phyloP scores from a whole-genome alignment of 1,140 invertebrate species.

The Drosophila virilis region DNA sequence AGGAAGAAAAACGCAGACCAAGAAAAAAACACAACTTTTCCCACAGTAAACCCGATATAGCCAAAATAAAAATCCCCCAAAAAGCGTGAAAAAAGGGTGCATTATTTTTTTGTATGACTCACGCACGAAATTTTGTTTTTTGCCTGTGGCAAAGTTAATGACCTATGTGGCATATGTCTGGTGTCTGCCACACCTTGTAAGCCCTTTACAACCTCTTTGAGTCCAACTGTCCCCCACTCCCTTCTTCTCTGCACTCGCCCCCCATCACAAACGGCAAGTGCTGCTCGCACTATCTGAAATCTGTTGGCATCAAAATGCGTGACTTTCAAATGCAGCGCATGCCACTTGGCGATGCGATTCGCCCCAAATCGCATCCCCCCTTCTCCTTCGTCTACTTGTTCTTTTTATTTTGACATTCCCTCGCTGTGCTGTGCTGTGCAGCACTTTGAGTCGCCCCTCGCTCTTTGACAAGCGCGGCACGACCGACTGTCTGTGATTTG shows the following conservation, averaged over 20 bases:
- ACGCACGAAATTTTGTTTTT: constrained; percentile 10
- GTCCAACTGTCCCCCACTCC: neutral
- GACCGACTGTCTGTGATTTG: constrained; percentile 47
- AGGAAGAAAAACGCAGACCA: neutral
- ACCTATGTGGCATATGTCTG: constrained; percentile 44
- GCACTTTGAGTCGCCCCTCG: neutral
- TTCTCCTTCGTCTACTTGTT: neutral
- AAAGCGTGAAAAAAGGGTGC: neutral
- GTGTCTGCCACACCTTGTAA: neutral
- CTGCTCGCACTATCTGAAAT: neutral
- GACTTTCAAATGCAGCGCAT: constrained; percentile 52
- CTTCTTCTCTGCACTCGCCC: neutral
- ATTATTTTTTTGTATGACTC: constrained; percentile 1
- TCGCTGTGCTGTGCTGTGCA: neutral
- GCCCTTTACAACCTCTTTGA: neutral
- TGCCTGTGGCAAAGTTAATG: constrained; percentile 52
- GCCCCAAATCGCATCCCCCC: neutral
- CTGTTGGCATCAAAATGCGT: constrained; percentile 47
- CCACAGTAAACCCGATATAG: neutral
- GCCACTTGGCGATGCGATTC: constrained; percentile 30
- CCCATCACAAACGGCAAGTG: too few relatives aligned
- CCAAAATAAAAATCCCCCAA: neutral
- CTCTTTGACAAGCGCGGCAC: constrained; percentile 35
- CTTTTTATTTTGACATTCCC: too few relatives aligned
- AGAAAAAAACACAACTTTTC: constrained; percentile 4